These are phyloP conservation scores for Zaprionus kolodkinae DNA, from an alignment of 1,140 invertebrate species.

Conservation along the genomic window DNA sequence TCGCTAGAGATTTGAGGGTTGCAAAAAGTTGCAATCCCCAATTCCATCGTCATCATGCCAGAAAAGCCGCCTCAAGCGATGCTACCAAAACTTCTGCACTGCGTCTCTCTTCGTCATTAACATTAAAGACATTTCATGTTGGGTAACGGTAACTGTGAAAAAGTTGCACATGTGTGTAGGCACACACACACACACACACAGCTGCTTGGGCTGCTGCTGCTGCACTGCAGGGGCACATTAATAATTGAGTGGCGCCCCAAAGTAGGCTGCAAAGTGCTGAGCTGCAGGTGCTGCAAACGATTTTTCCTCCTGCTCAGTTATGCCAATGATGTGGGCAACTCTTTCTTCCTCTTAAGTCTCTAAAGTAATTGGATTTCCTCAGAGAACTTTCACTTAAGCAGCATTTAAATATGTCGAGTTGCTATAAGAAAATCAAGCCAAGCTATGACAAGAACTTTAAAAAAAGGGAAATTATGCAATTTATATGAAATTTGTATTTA, in stretches of 20 bases:
- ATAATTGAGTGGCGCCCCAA: constrained; percentile 78
- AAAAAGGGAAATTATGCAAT: no score
- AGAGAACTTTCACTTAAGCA: neutral
- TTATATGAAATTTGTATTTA: no score
- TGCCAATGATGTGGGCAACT: constrained; percentile 50
- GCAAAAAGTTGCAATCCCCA: constrained; percentile 59
- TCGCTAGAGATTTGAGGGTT: constrained; percentile 57
- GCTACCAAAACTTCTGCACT: constrained; percentile 60
- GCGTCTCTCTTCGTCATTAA: constrained; percentile 73
- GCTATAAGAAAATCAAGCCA: neutral
- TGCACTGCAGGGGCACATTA: constrained; percentile 75
- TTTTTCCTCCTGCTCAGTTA: constrained; percentile 47
- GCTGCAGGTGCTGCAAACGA: constrained; percentile 65
- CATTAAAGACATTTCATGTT: constrained; percentile 76
- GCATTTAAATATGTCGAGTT: neutral
- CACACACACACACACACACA: neutral
- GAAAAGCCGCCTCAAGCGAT: constrained; percentile 77
- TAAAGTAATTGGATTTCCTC: constrained; percentile 11
- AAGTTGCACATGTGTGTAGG: constrained; percentile 40
- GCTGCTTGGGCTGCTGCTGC: constrained; percentile 43
- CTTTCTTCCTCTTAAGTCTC: neutral
- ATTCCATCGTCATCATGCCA: constrained; percentile 51
- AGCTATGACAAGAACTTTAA: neutral
- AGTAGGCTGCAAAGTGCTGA: constrained; percentile 69
- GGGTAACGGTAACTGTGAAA: constrained; percentile 21